Conservation (phyloP, 2,113 vertebrate genomes). For the Odontesthes bonariensis region DNA sequence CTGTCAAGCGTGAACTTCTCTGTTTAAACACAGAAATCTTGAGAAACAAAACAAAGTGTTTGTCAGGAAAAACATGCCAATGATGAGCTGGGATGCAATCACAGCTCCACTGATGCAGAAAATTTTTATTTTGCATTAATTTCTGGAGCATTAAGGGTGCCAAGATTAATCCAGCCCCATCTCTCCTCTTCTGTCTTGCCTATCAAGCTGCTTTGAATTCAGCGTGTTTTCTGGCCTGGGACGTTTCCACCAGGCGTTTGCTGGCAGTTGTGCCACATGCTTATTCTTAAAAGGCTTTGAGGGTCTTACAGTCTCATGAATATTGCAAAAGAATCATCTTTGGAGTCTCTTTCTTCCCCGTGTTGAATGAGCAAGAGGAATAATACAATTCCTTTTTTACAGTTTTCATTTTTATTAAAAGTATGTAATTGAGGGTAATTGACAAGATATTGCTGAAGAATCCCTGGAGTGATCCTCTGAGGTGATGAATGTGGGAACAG, state of each 20-base stretch:
- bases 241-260: constrained; percentile 58
- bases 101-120: constrained; percentile 37
- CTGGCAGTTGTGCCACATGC: constrained; percentile 57
- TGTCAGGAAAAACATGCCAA: constrained; percentile 25
- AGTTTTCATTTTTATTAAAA: constrained; percentile 44
- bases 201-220: constrained; percentile 48
- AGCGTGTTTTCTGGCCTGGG: constrained; percentile 53
- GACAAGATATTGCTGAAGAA: constrained; percentile 10
- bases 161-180: constrained; percentile 28
- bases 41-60: constrained; percentile 33
- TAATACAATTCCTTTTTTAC: constrained; percentile 16
- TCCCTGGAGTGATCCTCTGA: constrained; percentile 8
- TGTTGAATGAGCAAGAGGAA: constrained; percentile 36
- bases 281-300: constrained; percentile 68
- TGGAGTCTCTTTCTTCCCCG: constrained; percentile 49
- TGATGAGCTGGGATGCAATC: constrained; percentile 33
- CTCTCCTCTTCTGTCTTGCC: constrained; percentile 26
- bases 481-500: constrained; percentile 7
- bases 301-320: constrained; percentile 68
- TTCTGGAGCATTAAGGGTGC: constrained; percentile 36
- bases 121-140: constrained; percentile 60
- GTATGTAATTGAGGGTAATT: constrained; percentile 46
- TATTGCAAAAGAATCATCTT: constrained; percentile 62
- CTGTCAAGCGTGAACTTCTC: constrained; percentile 46
- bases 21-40: constrained; percentile 26